Percentiles rank a stretch among this genome's conserved stretches.
Conservation (phyloP, 37 sponge, comb jelly and placozoan genomes). For the Bolinopsis microptera region DNA sequence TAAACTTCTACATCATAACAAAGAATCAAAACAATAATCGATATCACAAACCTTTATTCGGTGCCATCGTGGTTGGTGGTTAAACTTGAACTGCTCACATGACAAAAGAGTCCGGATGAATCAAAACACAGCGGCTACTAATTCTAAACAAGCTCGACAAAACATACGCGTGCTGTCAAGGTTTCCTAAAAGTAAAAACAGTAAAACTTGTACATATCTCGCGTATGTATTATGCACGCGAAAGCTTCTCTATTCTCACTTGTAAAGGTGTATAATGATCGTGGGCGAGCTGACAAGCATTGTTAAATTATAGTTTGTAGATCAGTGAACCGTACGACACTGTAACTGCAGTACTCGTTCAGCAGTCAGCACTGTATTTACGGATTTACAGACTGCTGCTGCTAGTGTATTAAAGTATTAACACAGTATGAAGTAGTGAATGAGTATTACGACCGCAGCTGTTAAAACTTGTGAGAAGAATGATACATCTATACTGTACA, state of each 20-base stretch:
- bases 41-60: background rate
- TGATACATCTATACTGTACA: too few species aligned
- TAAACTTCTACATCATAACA: too few species aligned
- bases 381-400: too few species aligned
- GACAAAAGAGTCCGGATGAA: background rate
- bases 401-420: too few species aligned
- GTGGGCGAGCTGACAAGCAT: background rate
- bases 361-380: background rate
- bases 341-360: background rate
- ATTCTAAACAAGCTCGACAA: background rate
- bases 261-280: background rate
- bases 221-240: background rate
- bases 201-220: background rate
- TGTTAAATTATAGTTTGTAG: background rate
- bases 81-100: background rate
- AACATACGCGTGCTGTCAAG: background rate
- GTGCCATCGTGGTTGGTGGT: background rate
- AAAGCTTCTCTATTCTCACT: background rate
- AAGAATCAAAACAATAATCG: too few species aligned
- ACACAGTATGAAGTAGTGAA: too few species aligned
- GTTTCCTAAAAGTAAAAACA: background rate
- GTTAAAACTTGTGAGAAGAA: too few species aligned
- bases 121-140: background rate
- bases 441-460: too few species aligned
- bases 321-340: background rate